These are phyloP conservation scores for Ptilonorhynchus violaceus DNA, from an alignment of 2,113 vertebrate species.

Conservation along the genomic window DNA sequence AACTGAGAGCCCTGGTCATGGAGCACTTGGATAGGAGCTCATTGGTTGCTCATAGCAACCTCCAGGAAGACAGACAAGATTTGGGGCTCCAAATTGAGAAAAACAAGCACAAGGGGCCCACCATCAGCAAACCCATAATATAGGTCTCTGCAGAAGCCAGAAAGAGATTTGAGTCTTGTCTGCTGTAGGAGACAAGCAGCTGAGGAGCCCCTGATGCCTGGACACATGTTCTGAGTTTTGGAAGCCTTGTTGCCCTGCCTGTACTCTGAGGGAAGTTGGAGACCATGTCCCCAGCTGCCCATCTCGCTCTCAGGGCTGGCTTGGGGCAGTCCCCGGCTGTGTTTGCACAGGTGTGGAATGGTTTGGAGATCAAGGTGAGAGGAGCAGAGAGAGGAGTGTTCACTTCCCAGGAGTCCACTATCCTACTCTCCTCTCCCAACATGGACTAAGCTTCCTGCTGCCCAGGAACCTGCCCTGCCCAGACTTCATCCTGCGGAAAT, in stretches of 20 bases:
- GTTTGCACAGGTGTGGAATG: not conserved
- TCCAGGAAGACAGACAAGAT: not conserved
- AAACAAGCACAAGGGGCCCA: not conserved
- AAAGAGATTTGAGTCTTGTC: not conserved
- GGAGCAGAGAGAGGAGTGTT: not conserved
- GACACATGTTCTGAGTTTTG: not conserved
- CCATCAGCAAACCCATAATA: not conserved
- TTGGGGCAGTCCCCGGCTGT: not conserved
- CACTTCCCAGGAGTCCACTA: accelerated
- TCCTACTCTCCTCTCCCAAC: not conserved
- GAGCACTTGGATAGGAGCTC: not conserved
- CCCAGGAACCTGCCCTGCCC: not conserved
- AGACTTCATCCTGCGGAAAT: not conserved
- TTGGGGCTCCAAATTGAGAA: not conserved
- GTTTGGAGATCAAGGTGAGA: not conserved
- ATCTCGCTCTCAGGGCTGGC: not conserved
- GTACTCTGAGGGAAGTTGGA: not conserved
- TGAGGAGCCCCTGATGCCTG: not conserved
- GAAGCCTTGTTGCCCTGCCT: accelerated
- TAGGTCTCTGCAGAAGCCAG: not conserved
- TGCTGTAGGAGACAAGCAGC: not conserved
- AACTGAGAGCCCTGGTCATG: not conserved
- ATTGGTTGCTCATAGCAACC: too few relatives aligned
- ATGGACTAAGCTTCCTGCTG: not conserved
- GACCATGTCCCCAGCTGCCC: accelerated